Evolutionary conservation across 1,140 invertebrate genomes (phyloP).

Genomic region (Eueides isabella): DNA sequence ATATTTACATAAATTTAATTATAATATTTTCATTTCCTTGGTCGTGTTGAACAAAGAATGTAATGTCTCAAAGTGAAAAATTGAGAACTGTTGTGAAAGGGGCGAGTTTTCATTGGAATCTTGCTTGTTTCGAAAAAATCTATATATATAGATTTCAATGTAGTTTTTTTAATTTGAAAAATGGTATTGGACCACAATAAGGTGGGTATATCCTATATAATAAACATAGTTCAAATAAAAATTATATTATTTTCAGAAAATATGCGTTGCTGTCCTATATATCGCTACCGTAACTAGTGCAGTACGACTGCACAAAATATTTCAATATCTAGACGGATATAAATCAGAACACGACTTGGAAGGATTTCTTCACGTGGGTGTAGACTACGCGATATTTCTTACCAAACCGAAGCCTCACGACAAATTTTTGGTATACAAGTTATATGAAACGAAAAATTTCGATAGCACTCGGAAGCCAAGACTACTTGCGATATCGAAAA

Average conservation of each 20-base stretch:
- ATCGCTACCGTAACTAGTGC: slow-evolving; percentile 9
- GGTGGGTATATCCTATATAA: background rate
- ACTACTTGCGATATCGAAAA: slow-evolving; percentile 63
- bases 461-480: slow-evolving; percentile 48
- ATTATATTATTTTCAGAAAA: slow-evolving; percentile 37
- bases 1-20: no score
- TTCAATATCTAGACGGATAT: slow-evolving; percentile 66
- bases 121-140: no score
- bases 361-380: slow-evolving; percentile 66
- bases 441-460: slow-evolving; percentile 63
- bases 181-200: no score
- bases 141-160: no score
- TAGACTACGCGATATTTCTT: slow-evolving; percentile 65
- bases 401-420: slow-evolving; percentile 60
- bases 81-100: no score
- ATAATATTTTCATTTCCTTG: no score
- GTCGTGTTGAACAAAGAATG: no score
- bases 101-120: no score
- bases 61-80: no score
- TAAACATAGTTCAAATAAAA: background rate
- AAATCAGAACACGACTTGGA: slow-evolving; percentile 59
- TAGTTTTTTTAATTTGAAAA: no score
- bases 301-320: slow-evolving; percentile 65
- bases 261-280: slow-evolving; percentile 20
- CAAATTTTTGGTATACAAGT: slow-evolving; percentile 63